Percentiles rank a stretch among this genome's conserved stretches.
phyloP scores from a whole-genome alignment of 2,797 vertebrate species.

The Taenioides sp. region DNA sequence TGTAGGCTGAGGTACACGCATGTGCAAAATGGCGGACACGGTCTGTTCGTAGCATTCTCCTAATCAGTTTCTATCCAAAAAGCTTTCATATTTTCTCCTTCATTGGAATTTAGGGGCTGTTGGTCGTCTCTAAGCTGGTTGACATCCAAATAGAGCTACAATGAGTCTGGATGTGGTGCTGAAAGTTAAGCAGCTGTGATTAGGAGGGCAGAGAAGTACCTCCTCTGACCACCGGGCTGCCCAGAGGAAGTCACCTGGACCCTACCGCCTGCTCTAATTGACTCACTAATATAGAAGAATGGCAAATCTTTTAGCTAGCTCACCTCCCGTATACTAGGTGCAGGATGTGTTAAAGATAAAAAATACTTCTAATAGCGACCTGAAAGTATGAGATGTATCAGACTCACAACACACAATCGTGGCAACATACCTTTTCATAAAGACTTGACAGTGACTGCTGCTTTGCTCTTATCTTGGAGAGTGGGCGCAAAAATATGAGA shows the following conservation, averaged over 20 bases:
- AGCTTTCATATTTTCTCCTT: too few relatives aligned
- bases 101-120: too few relatives aligned
- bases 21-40: too few relatives aligned
- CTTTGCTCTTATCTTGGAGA: too few relatives aligned
- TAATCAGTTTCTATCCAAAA: too few relatives aligned
- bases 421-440: background rate
- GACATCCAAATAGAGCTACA: background rate
- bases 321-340: background rate
- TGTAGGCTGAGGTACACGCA: too few relatives aligned
- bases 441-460: background rate
- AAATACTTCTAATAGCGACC: background rate
- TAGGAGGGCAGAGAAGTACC: slow-evolving; percentile 15
- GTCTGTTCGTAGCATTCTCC: too few relatives aligned
- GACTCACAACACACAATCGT: background rate
- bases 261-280: slow-evolving; percentile 2
- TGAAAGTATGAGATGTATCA: background rate
- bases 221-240: slow-evolving; percentile 34
- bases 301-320: too few relatives aligned
- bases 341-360: background rate
- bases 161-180: background rate
- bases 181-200: slow-evolving; percentile 7
- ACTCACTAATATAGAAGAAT: background rate
- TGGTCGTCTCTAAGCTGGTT: too few relatives aligned
- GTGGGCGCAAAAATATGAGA: too few relatives aligned
- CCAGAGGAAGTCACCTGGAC: slow-evolving; percentile 2